phyloP scores from a whole-genome alignment of 2,797 vertebrate genomes.

The Cheirogaleus major region DNA sequence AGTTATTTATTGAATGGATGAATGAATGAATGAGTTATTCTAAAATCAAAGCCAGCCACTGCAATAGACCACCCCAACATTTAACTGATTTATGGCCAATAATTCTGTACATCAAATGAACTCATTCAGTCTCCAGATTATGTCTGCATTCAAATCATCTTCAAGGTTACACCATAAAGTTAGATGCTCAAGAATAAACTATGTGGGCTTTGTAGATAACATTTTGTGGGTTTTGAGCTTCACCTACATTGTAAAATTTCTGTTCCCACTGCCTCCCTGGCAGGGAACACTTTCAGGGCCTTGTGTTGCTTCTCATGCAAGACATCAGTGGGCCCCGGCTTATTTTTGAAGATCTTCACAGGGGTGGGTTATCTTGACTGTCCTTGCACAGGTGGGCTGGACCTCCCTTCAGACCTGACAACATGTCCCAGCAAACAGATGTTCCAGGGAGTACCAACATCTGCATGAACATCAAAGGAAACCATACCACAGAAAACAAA shows the following conservation, averaged over 20 bases:
- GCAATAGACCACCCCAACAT: background rate
- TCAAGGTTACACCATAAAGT: background rate
- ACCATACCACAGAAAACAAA: background rate
- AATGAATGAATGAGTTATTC: background rate
- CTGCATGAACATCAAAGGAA: background rate
- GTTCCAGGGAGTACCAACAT: background rate
- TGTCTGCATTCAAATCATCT: background rate
- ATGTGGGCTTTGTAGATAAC: background rate
- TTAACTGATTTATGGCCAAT: background rate
- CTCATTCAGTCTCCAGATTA: background rate
- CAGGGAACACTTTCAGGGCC: background rate
- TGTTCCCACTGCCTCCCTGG: too few species aligned
- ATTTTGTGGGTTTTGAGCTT: background rate
- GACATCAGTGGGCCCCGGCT: background rate
- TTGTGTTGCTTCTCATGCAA: background rate
- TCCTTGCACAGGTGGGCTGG: background rate
- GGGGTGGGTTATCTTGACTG: background rate
- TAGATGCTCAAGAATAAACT: background rate
- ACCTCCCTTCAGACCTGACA: background rate
- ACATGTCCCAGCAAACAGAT: background rate
- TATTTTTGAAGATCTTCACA: background rate
- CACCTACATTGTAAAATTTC: background rate
- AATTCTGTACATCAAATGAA: background rate
- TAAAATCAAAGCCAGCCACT: slow-evolving; percentile 12
- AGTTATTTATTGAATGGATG: background rate